phyloP scores from a whole-genome alignment of 2,113 vertebrate genomes.

The Nesogale talazaci region DNA sequence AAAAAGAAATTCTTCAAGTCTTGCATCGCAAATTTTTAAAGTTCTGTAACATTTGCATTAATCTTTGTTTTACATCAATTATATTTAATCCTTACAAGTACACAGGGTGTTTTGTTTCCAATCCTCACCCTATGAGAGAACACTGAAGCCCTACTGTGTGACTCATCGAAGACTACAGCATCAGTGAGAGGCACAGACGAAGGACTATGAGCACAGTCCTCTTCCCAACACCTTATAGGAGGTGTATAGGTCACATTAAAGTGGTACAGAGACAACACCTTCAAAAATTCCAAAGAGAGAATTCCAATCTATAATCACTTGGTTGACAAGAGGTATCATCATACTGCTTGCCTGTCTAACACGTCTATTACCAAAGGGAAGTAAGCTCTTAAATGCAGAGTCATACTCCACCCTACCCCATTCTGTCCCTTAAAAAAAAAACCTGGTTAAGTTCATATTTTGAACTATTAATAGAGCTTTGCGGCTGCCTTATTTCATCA shows the following conservation, averaged over 20 bases:
- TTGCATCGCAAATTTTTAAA: background rate
- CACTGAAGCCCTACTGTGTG: background rate
- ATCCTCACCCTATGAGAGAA: background rate
- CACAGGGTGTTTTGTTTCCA: background rate
- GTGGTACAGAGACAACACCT: background rate
- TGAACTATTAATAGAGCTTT: conserved; percentile 47
- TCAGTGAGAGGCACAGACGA: background rate
- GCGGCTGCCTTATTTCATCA: conserved; percentile 17
- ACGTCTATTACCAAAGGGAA: background rate
- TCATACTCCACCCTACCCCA: no score
- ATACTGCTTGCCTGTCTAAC: background rate
- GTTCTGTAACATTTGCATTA: background rate
- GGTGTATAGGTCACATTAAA: background rate
- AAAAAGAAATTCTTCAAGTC: background rate
- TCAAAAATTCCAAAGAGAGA: background rate
- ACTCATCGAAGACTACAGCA: conserved; percentile 35
- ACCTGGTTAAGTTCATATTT: conserved; percentile 4
- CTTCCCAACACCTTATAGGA: conserved; percentile 1
- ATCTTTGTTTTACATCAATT: conserved; percentile 12
- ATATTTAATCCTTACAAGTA: conserved; percentile 9
- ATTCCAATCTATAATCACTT: background rate
- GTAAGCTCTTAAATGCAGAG: background rate
- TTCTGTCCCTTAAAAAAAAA: no score
- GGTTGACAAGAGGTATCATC: conserved; percentile 34
- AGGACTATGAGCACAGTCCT: conserved; percentile 16